Conservation (phyloP, 2,113 vertebrate genomes). For the Fregata magnificens region DNA sequence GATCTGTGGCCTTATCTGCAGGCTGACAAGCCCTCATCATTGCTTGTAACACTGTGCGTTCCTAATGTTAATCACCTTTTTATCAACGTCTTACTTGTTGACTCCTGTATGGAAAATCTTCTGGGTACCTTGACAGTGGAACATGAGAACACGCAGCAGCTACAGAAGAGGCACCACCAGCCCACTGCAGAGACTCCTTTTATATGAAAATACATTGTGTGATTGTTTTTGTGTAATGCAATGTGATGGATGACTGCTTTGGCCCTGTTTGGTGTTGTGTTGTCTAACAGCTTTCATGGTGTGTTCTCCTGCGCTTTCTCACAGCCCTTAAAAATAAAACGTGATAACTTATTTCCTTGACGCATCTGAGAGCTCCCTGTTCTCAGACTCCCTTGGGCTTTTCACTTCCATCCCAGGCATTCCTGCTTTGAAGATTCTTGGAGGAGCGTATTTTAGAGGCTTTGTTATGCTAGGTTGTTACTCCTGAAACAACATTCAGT, state of each 20-base stretch:
- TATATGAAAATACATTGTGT: rapidly evolving
- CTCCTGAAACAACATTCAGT: slow-evolving; percentile 25
- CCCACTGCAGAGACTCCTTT: neutral
- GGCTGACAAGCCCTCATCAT: neutral
- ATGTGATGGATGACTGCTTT: neutral
- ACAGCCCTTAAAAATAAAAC: slow-evolving; percentile 29
- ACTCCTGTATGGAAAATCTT: neutral
- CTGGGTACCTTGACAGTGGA: neutral
- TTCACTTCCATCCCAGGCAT: slow-evolving; percentile 27
- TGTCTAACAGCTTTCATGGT: neutral
- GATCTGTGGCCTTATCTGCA: neutral
- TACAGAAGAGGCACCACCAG: neutral
- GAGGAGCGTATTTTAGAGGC: neutral
- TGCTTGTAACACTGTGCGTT: neutral
- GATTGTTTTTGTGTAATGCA: neutral
- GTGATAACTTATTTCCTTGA: neutral
- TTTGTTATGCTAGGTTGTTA: slow-evolving; percentile 5
- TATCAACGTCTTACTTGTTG: neutral
- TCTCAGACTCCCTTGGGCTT: slow-evolving; percentile 23
- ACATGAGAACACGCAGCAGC: neutral
- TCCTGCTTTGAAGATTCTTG: slow-evolving; percentile 22
- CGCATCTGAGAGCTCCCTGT: neutral
- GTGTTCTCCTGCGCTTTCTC: neutral
- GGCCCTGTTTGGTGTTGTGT: neutral
- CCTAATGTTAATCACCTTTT: neutral